Evolutionary conservation across 2,797 vertebrate species (phyloP), one percentile per base, ranked within the genome.

Genomic region (Pseudochromis fuscus): DNA sequence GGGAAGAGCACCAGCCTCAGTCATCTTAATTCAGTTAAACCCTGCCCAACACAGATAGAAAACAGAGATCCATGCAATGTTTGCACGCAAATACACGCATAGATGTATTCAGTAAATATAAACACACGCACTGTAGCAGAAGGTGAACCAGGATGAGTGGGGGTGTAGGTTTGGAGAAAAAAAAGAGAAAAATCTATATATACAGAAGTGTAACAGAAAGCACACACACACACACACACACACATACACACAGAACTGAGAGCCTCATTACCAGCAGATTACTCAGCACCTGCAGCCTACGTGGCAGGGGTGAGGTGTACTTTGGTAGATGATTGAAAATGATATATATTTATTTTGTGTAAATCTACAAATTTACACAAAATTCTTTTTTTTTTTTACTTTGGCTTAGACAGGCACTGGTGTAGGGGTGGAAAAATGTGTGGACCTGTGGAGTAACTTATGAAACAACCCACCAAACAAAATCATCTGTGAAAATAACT

Each of bases 11-110:
- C 83, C 89, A 90, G 78, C 89, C 70, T 83, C 76, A 86, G 90
- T 90, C 81, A 53, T 92, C 89, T 89, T 92, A 87, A 90, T 90
- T 92, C 87, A 88, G 87, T 90, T 89, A 91, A 91, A 84, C 73
- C 87, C 79, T 81, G 53, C 53, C 79, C 86, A 66, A 50, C 75
- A 73, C 64, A 52, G 65, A 84, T 7, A 80, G 61, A 51, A 51
- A 50, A 59, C 63, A 78, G 28, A 51, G 55, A 81, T 65, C 28
- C 44, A 24, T 30, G 35, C 12, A n/a, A 37, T 57, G 66, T 64
- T 62, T 3, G 10, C 73, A 75, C 0, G 21, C 51, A 81, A 71
- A 66, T 21, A 48, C 50, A 61, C 27, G 21, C 4, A 40, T 49
- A 24, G 5, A 57, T 13, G 30, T 18, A 27, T 65, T 24, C 23